Base-by-base conservation (phyloP, 2,888 invertebrate genomes). In the Acleris emargana region DNA sequence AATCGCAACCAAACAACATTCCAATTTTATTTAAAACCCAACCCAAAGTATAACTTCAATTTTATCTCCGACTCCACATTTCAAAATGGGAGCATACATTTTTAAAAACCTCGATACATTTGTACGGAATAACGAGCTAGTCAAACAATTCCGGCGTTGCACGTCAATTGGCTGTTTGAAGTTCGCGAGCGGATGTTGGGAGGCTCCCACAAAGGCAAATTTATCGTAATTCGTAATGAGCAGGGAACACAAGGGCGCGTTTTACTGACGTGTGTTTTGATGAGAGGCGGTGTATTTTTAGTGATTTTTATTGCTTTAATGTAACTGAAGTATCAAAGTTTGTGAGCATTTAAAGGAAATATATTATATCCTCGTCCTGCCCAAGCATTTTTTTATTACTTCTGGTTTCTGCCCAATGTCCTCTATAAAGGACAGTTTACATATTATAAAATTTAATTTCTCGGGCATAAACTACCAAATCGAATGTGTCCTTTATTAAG, bases 221-320 rank as follows among this genome's bases (percentile, higher is more conserved):
- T 54, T 54, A 54, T 54, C 54, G 54, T 54, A 54, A 54, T 54
- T 54, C 42, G 54, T 54, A 54, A 54, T 54, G 42, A 54, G 54
- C 42, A 45, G 54, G 54, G 22, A 38, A 42, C 54, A 42, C 42
- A 42, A 38, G 54, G 54, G 16, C 20, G 42, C 20, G 54, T 18
- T 49, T 17, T 18, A 18, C 11, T 13, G 17, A 53, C 38, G 38
- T 20, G 16, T 22, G 42, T 54, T 54, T 42, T 54, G 38, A 54
- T 54, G 54, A 54, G 17, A 54, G 18, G 38, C 18, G 16, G 32
- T 38, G 32, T 42, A 20, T 54, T 42, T n/a, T 45, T 45, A 45
- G 17, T 5, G 45, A 1, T 17, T n/a, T n/a, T 45, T n/a, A 1
- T n/a, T 17, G 45, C 45, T 45, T n/a, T 38, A 38, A 13, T 32